phyloP scores from a whole-genome alignment of 2,888 invertebrate genomes.

The Aphrophora alni region DNA sequence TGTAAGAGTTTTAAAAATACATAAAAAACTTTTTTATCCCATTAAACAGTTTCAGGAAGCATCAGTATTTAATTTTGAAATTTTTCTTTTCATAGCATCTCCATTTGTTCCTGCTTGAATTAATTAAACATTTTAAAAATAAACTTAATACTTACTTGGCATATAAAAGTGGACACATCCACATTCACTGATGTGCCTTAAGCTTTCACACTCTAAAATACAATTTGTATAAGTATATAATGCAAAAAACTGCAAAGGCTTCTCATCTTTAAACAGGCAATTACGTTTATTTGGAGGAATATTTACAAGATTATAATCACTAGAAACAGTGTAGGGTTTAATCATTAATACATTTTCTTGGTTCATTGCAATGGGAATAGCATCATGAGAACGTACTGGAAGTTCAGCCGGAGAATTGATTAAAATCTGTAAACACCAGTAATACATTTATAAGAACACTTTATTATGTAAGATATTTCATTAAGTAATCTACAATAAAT shows the following conservation, averaged over 20 bases:
- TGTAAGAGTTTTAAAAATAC: no score
- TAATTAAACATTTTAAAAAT: no score
- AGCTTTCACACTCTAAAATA: neutral
- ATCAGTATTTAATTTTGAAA: no score
- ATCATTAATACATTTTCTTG: neutral
- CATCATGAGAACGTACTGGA: neutral
- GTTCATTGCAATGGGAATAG: neutral
- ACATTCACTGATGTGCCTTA: neutral
- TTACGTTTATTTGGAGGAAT: neutral
- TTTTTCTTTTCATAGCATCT: no score
- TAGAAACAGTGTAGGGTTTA: neutral
- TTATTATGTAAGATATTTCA: no score
- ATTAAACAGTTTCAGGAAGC: no score
- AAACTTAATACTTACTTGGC: neutral
- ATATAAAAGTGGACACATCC: neutral
- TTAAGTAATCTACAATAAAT: no score
- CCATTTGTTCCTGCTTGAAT: no score
- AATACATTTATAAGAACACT: no score
- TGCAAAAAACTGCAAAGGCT: neutral
- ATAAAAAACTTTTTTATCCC: no score
- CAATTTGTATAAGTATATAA: neutral
- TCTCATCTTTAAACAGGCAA: neutral
- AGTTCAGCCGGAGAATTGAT: neutral
- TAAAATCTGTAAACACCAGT: neutral
- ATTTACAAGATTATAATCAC: neutral